phyloP scores from a whole-genome alignment of 2,797 vertebrate genomes.

The Potorous gilbertii region DNA sequence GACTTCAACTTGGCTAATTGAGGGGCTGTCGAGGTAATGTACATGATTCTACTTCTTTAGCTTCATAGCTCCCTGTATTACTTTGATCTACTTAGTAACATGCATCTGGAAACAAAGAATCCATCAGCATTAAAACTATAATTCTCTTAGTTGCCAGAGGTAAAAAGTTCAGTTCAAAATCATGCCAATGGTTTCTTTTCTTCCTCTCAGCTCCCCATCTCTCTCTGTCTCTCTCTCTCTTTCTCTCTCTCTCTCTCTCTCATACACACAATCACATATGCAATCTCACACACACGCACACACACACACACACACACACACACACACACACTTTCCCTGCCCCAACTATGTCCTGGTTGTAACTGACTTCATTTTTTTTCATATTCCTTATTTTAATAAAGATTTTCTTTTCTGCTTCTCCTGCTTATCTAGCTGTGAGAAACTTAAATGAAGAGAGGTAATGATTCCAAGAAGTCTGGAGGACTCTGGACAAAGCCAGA shows the following conservation, averaged over 20 bases:
- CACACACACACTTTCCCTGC: neutral
- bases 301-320: neutral
- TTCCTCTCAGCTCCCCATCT: neutral
- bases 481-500: neutral
- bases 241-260: too few relatives aligned
- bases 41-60: conserved; percentile 41
- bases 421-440: neutral
- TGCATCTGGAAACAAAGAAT: conserved; percentile 9
- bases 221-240: too few relatives aligned
- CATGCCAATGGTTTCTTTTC: conserved; percentile 2
- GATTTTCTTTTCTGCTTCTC: neutral
- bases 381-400: conserved; percentile 5
- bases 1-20: conserved; percentile 4
- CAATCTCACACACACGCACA: too few relatives aligned
- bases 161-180: conserved; percentile 31
- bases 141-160: conserved; percentile 37
- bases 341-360: neutral
- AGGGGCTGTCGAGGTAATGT: neutral
- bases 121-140: neutral
- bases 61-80: neutral
- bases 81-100: conserved; percentile 9
- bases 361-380: conserved; percentile 30
- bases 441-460: neutral
- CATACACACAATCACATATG: too few relatives aligned
- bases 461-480: neutral